These are phyloP conservation scores for Dicyrtoma fusca DNA, from an alignment of 2,888 invertebrate species.

Conservation along the genomic window DNA sequence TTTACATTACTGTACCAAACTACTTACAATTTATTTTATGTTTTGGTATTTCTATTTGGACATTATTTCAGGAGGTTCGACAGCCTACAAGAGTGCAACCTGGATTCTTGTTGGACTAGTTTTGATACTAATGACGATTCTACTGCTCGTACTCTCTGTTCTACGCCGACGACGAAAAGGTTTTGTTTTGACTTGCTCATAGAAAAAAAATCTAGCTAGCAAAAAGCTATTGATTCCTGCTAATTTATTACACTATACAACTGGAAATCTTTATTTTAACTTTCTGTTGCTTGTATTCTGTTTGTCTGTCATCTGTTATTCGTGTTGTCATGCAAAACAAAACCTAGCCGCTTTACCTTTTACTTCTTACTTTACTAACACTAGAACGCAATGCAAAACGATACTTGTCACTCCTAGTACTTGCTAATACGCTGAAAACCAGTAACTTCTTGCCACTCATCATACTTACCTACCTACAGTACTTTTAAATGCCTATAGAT, in stretches of 20 bases:
- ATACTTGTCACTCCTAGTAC: too few species aligned
- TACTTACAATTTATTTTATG: neutral
- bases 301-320: too few species aligned
- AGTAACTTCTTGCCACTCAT: too few species aligned
- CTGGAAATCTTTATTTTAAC: neutral
- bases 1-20: too few species aligned
- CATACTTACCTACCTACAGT: too few species aligned
- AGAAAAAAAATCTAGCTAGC: neutral
- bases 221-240: neutral
- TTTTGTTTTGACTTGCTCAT: conserved; percentile 35
- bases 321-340: neutral
- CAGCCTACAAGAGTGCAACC: conserved; percentile 55
- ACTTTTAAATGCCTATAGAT: too few species aligned
- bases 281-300: too few species aligned
- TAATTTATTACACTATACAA: neutral
- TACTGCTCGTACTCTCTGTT: conserved; percentile 54
- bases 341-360: neutral
- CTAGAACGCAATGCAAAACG: too few species aligned
- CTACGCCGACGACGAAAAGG: conserved; percentile 54
- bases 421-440: too few species aligned
- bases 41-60: neutral
- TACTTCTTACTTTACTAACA: neutral
- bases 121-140: conserved; percentile 51
- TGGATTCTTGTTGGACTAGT: conserved; percentile 55
- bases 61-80: conserved; percentile 44